phyloP scores from a whole-genome alignment of 35 echinoderm and acorn worm genomes.

The Amphiura filiformis region DNA sequence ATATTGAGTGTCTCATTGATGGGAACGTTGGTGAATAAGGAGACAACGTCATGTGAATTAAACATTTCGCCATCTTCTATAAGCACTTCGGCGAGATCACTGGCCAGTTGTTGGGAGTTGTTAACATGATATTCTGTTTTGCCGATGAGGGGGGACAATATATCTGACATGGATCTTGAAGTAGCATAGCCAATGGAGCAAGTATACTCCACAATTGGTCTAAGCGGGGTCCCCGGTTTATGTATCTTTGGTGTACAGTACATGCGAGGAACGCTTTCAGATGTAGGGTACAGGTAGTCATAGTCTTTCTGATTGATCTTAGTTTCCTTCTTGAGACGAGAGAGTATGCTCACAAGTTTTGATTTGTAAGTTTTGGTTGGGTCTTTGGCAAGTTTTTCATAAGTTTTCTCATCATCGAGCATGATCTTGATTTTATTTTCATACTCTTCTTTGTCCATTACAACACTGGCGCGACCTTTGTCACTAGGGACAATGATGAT shows the following conservation, averaged over 20 bases:
- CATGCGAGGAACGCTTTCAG: slow-evolving; percentile 3
- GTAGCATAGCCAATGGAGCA: slow-evolving; percentile 11
- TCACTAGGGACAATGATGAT: neutral
- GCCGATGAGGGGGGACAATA: slow-evolving; percentile 6
- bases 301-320: slow-evolving; percentile 15
- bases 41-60: slow-evolving; percentile 20
- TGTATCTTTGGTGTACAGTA: slow-evolving; percentile 22
- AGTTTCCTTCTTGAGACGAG: slow-evolving; percentile 12
- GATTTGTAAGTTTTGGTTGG: slow-evolving; percentile 18
- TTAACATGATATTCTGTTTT: slow-evolving; percentile 8
- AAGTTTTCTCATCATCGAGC: neutral
- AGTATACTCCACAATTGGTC: slow-evolving; percentile 29
- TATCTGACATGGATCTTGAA: neutral
- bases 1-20: neutral
- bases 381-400: too few relatives aligned
- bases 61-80: slow-evolving; percentile 13
- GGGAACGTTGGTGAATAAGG: neutral
- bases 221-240: slow-evolving; percentile 15
- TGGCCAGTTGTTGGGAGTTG: slow-evolving; percentile 16
- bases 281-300: slow-evolving; percentile 4
- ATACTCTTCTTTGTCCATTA: neutral
- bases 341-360: neutral
- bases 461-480: neutral
- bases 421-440: too few relatives aligned
- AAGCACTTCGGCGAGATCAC: neutral